phyloP scores from a whole-genome alignment of 2,888 invertebrate genomes.

The Harmothoe impar region DNA sequence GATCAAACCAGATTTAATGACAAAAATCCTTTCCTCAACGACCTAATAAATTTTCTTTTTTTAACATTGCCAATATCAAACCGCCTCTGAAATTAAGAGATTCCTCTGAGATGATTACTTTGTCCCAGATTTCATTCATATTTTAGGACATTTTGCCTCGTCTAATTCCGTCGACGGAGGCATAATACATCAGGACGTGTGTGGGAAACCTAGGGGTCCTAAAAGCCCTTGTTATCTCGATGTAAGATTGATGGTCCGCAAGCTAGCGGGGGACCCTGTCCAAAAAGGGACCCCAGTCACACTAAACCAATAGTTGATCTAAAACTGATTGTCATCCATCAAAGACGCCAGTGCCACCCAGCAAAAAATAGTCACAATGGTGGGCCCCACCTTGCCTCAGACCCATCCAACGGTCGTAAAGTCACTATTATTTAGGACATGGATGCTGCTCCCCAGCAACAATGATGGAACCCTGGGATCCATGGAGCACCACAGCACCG shows the following conservation, averaged over 20 bases:
- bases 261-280: neutral
- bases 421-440: neutral
- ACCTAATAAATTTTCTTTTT: neutral
- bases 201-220: neutral
- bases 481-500: too few species aligned
- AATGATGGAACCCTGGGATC: too few species aligned
- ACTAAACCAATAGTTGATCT: constrained; percentile 50
- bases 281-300: neutral
- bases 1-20: neutral
- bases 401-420: constrained; percentile 13
- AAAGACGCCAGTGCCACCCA: neutral
- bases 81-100: constrained; percentile 20
- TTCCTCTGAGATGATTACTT: neutral
- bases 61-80: neutral
- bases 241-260: neutral
- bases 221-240: constrained; percentile 31
- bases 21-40: neutral
- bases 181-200: neutral
- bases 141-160: neutral
- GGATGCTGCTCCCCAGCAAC: too few species aligned
- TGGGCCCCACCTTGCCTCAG: neutral
- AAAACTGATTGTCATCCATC: constrained; percentile 58
- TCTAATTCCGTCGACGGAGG: neutral
- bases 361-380: constrained; percentile 29
- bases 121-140: constrained; percentile 15